Evolutionary conservation across 2,888 invertebrate genomes (phyloP), one percentile per base, ranked within the genome.

Genomic region (Lobophora halterata): DNA sequence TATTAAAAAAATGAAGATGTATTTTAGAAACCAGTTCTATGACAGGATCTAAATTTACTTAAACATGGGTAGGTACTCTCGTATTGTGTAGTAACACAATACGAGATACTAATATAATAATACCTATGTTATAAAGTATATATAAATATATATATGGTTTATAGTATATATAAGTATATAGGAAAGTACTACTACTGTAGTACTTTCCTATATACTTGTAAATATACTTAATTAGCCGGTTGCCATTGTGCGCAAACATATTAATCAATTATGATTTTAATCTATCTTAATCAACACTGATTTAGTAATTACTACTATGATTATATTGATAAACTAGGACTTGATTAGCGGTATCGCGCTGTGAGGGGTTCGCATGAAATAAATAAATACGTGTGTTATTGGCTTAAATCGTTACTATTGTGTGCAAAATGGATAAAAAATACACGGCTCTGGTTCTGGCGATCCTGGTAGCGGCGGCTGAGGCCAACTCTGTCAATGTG

Each of bases 231-330:
- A n/a, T n/a, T n/a, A n/a, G n/a, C n/a, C 14, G 7, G 11, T 20
- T 19, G 5, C 5, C 3, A 12, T 37, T 56, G 54, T 53, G 40
- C 53, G 53, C 51, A 58, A 60, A 54, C 59, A 61, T 40, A 65
- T 64, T 60, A 67, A 42, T 42, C 42, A 32, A 74, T 72, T 68
- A 71, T 57, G 67, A 75, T 72, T 48, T 48, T 10, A 61, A 64
- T 67, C 66, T 44, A 31, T 45, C 14, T 32, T 54, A 58, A 69
- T 71, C 70, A 36, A 32, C 58, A 56, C 47, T 70, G 68, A 72
- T 73, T 70, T 70, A 6, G 33, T 43, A 32, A 30, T 61, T 58
- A 52, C 39, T 46, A 61, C 65, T 65, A 55, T 45, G 46, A 36
- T 55, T 46, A 52, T 50, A 47, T 11, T 55, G 47, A 47, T 52